Conservation (phyloP, 2,113 vertebrate species). For the Vicugna pacos region DNA sequence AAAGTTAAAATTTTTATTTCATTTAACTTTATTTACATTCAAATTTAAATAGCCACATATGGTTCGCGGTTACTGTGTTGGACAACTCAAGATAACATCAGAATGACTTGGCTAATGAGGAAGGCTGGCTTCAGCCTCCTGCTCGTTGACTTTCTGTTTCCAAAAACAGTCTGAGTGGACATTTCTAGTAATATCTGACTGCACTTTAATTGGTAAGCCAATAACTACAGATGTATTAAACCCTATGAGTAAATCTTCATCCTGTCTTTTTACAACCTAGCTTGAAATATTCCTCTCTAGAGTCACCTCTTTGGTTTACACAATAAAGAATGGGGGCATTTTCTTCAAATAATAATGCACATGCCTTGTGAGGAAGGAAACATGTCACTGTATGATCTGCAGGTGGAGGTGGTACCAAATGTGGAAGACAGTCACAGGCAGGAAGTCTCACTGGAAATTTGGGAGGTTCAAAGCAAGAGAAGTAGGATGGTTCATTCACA, state of each 20-base stretch:
- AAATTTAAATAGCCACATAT: background rate
- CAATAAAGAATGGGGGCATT: background rate
- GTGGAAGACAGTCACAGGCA: background rate
- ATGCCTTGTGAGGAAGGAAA: background rate
- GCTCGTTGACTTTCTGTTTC: background rate
- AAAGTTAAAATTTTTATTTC: background rate
- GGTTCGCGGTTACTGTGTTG: background rate
- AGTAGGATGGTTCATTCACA: background rate
- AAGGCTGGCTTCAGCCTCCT: background rate
- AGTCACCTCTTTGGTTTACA: background rate
- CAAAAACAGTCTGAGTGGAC: background rate
- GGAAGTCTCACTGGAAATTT: background rate
- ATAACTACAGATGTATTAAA: background rate
- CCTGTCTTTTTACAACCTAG: background rate
- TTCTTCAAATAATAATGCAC: background rate
- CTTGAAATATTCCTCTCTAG: background rate
- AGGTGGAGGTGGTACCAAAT: background rate
- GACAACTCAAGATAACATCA: background rate
- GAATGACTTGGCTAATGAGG: background rate
- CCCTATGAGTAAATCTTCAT: background rate
- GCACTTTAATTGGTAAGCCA: background rate
- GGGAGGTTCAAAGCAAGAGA: background rate
- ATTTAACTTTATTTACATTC: background rate
- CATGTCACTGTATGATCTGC: background rate
- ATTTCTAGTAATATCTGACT: background rate